phyloP scores from a whole-genome alignment of 2,797 vertebrate genomes.

The Esox masquinongy region DNA sequence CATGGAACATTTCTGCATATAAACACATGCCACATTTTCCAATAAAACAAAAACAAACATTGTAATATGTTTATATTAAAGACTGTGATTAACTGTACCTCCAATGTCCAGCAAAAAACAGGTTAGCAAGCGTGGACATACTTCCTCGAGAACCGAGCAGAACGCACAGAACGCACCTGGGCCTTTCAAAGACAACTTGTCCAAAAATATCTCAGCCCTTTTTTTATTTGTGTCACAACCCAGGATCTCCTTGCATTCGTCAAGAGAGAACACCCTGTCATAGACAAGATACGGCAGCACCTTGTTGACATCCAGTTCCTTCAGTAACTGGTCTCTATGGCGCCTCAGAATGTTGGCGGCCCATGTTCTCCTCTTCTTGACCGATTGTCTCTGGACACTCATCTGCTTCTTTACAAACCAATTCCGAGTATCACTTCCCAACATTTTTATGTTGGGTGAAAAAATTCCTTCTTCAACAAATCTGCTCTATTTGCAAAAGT shows the following conservation, averaged over 20 bases:
- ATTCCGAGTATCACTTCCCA: conserved; percentile 61
- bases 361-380: conserved; percentile 60
- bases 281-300: conserved; percentile 76
- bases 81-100: conserved; percentile 70
- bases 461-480: neutral
- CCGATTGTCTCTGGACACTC: conserved; percentile 39
- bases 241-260: conserved; percentile 77
- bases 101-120: conserved; percentile 76
- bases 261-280: conserved; percentile 75
- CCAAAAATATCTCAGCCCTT: conserved; percentile 72
- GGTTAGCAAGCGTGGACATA: conserved; percentile 78
- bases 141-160: conserved; percentile 77
- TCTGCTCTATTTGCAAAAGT: neutral
- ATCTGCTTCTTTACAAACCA: conserved; percentile 73
- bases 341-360: conserved; percentile 65
- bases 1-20: no score
- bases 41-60: neutral
- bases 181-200: conserved; percentile 77
- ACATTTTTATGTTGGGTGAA: conserved; percentile 61
- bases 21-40: neutral
- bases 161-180: conserved; percentile 75
- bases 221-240: conserved; percentile 60
- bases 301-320: conserved; percentile 71
- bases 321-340: conserved; percentile 71
- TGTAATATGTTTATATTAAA: neutral